These are phyloP conservation scores for Ormyrus nitidulus DNA, from an alignment of 2,888 invertebrate genomes.

Conservation along the genomic window DNA sequence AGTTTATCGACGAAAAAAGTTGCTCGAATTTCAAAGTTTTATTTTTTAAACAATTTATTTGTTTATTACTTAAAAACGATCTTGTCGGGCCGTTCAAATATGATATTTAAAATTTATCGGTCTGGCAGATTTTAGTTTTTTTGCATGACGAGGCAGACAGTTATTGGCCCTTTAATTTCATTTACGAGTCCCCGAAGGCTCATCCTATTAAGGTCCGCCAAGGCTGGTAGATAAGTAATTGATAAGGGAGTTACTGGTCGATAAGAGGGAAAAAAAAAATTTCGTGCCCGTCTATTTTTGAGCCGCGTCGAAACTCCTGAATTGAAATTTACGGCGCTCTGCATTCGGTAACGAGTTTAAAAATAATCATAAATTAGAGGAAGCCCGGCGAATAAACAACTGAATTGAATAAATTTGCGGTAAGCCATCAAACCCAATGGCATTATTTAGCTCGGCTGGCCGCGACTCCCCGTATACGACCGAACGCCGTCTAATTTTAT, in stretches of 20 bases:
- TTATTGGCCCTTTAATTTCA: conserved; percentile 21
- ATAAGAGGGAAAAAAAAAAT: neutral
- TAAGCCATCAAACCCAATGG: too few species aligned
- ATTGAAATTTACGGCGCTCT: too few species aligned
- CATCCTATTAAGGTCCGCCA: conserved; percentile 29
- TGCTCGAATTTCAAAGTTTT: neutral
- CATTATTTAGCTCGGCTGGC: neutral
- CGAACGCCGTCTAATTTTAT: conserved; percentile 46
- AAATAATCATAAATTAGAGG: too few species aligned
- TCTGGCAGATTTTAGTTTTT: too few species aligned
- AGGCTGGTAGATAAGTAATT: conserved; percentile 44
- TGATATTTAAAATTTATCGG: too few species aligned
- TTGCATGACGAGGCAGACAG: neutral
- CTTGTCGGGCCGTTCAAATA: too few species aligned
- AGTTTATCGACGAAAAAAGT: too few species aligned
- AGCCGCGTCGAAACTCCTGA: neutral
- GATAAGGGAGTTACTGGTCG: conserved; percentile 12
- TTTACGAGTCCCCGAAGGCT: conserved; percentile 33
- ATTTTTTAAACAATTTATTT: conserved; percentile 15
- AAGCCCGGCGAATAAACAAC: too few species aligned
- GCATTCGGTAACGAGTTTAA: too few species aligned
- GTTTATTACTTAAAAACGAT: neutral
- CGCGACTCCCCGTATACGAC: conserved; percentile 19
- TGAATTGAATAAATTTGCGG: too few species aligned
- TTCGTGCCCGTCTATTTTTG: conserved; percentile 11